Conservation (phyloP, 2,888 invertebrate species). For the Oxytorus armatus region DNA sequence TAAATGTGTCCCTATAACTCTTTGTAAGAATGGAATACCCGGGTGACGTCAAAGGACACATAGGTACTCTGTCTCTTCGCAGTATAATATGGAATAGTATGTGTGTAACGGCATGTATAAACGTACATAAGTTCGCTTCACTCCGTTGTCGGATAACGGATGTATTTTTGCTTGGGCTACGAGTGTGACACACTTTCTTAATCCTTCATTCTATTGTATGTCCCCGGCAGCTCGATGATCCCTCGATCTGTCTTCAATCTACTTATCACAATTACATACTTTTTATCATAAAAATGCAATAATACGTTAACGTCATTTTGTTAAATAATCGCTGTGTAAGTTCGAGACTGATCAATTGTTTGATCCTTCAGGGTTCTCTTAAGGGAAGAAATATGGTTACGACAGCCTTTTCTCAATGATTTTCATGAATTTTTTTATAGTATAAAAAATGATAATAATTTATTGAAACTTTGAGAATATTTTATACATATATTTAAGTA, state of each 20-base stretch:
- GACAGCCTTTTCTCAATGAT: no score
- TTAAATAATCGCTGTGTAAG: no score
- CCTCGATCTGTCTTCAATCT: background rate
- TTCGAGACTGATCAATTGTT: no score
- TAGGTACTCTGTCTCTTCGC: constrained; percentile 14
- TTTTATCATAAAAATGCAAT: background rate
- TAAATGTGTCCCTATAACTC: constrained; percentile 16
- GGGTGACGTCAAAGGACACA: constrained; percentile 53
- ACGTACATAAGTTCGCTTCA: background rate
- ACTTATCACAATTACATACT: background rate
- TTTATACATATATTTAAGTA: no score
- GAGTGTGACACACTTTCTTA: constrained; percentile 28
- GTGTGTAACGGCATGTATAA: background rate
- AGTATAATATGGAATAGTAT: constrained; percentile 31
- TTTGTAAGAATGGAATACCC: constrained; percentile 23
- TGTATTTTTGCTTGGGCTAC: constrained; percentile 37
- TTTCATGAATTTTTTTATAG: no score
- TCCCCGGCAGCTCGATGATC: background rate
- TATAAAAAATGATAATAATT: no score
- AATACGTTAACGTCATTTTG: background rate
- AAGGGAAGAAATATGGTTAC: no score
- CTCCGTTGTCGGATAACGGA: constrained; percentile 24
- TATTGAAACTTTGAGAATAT: no score
- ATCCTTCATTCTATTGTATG: no score
- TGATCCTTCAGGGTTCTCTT: no score